Percentiles rank a stretch among this genome's conserved stretches.
Conservation (phyloP, 2,113 vertebrate species). For the Plotosus lineatus region DNA sequence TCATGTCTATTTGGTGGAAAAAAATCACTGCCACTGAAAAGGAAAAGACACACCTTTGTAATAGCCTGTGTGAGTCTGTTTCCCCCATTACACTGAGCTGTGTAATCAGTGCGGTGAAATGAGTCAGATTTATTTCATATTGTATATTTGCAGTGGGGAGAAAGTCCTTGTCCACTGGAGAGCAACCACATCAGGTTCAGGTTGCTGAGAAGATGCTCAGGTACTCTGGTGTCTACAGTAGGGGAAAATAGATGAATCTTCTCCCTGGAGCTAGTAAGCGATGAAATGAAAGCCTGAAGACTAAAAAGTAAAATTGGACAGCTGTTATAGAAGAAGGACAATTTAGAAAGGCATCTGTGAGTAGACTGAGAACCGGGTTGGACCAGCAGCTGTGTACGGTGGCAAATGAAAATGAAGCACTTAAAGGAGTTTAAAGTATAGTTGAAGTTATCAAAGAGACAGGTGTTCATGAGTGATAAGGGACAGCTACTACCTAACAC, state of each 20-base stretch:
- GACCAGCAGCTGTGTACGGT: constrained; percentile 16
- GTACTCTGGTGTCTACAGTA: neutral
- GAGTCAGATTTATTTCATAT: neutral
- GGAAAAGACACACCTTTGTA: neutral
- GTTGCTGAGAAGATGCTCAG: neutral
- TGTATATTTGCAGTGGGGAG: constrained; percentile 1
- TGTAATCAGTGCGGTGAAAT: neutral
- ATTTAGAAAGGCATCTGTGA: constrained; percentile 14
- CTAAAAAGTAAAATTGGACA: constrained; percentile 33
- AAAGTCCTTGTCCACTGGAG: neutral
- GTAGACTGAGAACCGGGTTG: constrained; percentile 16
- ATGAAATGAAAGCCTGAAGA: constrained; percentile 36
- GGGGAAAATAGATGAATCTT: neutral
- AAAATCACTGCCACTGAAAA: neutral
- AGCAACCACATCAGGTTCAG: neutral
- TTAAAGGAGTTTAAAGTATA: neutral
- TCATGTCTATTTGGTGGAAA: neutral
- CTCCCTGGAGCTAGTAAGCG: constrained; percentile 8
- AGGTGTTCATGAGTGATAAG: constrained; percentile 2
- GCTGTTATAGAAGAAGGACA: constrained; percentile 24
- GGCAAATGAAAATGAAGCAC: neutral
- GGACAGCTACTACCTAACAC: neutral
- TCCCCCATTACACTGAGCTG: neutral
- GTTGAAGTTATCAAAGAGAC: constrained; percentile 6
- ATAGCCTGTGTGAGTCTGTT: neutral